phyloP scores from a whole-genome alignment of 2,113 vertebrate species.

The Rattus rattus region DNA sequence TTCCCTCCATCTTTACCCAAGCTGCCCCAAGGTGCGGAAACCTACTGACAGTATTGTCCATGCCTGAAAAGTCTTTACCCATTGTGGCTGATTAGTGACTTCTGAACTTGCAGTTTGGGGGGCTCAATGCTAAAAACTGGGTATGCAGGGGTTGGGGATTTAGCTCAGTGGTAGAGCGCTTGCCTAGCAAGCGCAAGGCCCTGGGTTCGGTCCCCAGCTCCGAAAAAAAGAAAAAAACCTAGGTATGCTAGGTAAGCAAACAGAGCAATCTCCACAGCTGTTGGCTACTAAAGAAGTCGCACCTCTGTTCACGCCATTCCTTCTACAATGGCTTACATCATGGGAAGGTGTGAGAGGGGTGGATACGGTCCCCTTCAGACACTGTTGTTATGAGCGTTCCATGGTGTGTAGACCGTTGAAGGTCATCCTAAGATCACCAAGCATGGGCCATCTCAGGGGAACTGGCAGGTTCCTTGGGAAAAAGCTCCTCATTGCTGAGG shows the following conservation, averaged over 20 bases:
- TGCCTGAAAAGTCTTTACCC: not conserved
- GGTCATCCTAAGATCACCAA: not conserved
- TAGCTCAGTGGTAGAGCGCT: no score
- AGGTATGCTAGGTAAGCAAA: not conserved
- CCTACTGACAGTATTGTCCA: not conserved
- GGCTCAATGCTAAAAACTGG: not conserved
- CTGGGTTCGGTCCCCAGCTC: no score
- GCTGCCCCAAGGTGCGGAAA: not conserved
- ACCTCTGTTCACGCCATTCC: not conserved
- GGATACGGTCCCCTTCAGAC: not conserved
- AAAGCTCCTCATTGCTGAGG: not conserved
- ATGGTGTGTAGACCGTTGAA: accelerated
- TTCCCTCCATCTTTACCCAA: not conserved
- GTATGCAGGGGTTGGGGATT: no score
- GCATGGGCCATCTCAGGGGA: not conserved
- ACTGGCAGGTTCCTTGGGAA: accelerated
- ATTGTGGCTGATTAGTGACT: not conserved
- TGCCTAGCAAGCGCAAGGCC: no score
- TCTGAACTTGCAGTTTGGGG: not conserved
- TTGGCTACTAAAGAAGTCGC: not conserved
- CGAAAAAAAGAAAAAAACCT: no score
- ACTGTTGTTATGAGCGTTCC: accelerated
- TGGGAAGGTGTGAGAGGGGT: not conserved
- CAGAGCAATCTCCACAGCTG: not conserved
- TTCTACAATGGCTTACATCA: not conserved